Conservation (phyloP, 2,113 vertebrate species). For the Hemichromis elongatus region DNA sequence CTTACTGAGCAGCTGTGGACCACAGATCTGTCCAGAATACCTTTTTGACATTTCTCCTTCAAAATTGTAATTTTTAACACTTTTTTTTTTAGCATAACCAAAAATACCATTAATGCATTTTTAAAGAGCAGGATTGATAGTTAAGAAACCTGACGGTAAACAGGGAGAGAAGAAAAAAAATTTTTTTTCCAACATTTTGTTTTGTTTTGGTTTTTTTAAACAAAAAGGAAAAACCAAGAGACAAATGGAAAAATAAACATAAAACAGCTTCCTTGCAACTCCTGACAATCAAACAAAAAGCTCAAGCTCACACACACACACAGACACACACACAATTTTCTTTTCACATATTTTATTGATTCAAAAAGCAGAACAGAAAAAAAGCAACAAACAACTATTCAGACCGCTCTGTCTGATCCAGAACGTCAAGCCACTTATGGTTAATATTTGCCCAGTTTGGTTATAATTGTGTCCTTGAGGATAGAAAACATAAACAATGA, state of each 20-base stretch:
- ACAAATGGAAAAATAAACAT: not conserved
- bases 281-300: not conserved
- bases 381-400: not conserved
- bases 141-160: not conserved
- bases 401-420: not conserved
- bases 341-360: not conserved
- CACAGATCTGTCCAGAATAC: not conserved
- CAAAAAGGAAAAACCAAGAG: not conserved
- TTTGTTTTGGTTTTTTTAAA: not conserved
- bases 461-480: not conserved
- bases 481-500: not conserved
- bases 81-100: not conserved
- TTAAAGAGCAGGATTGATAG: not conserved
- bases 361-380: not conserved
- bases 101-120: not conserved
- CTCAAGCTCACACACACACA: not conserved
- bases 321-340: fast-evolving
- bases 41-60: not conserved
- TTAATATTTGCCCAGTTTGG: not conserved
- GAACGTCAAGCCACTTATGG: not conserved
- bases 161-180: not conserved
- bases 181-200: not conserved
- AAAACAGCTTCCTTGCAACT: not conserved
- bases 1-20: not conserved
- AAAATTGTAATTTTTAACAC: not conserved